Base-by-base conservation (phyloP, 2,797 vertebrate species). In the Austrolebias charrua region DNA sequence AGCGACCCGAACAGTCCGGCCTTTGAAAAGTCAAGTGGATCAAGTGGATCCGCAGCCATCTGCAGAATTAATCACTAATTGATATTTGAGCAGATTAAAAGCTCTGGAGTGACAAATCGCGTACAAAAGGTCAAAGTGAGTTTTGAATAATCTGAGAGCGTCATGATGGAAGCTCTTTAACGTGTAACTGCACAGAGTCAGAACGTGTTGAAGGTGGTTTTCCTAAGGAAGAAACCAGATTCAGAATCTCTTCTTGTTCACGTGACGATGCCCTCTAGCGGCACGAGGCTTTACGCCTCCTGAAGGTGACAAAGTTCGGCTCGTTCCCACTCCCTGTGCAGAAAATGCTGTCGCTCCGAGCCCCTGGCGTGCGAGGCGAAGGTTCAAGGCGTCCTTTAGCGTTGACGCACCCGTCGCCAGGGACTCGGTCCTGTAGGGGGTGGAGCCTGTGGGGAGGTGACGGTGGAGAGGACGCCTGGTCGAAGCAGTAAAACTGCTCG, bases 1-100 rank as follows among this genome's bases (percentile, higher is more conserved):
- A 82, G 76, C 81, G 81, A 83, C 81, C 84, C 33, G 58, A 57
- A 84, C 81, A 87, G 81, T 76, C 78, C 81, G 81, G 76, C 80
- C 82, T 88, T 89, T 84, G 71, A 86, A 75, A 79, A 86, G 87
- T 85, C 84, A 85, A 89, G 87, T 82, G 83, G 82, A 79, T 82
- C 57, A 57, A 84, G 80, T 76, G 72, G 69, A 84, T 81, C 71
- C 55, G 14, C 65, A 66, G 4, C 60, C 71, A 59, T 82, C 72
- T 65, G 70, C 28, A 14, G 86, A 82, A 81, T 87, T 84, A 81
- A 58, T 33, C 60, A 4, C 79, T 20, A 63, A 82, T 87, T 68
- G 74, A 82, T 78, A 69, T 54, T 44, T 79, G 68, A 75, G 74
- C 82, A 52, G 65, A 81, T 85, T 76, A 79, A 60, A 68, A 56